A percentile compares a stretch with the other conserved stretches of the same genome.
These are phyloP conservation scores for Hystrix brachyura DNA, from an alignment of 2,113 vertebrate genomes.

Conservation along the genomic window DNA sequence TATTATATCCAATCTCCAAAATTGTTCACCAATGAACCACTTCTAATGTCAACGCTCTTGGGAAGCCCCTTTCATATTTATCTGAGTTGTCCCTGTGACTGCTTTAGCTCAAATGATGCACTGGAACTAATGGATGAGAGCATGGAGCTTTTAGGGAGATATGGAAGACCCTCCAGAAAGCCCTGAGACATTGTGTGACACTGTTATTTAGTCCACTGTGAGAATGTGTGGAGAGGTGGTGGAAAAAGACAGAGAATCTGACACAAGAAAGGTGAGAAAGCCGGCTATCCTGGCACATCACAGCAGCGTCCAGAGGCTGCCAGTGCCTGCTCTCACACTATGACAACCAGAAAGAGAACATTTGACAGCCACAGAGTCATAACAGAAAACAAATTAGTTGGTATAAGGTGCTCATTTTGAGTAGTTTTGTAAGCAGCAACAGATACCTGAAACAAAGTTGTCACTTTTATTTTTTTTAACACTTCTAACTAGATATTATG, in stretches of 20 bases:
- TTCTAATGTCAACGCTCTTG: not conserved
- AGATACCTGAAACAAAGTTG: not conserved
- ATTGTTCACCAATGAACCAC: not conserved
- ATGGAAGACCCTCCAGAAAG: not conserved
- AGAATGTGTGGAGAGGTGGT: not conserved
- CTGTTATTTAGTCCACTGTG: too few species aligned
- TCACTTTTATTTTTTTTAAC: not conserved
- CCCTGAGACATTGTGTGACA: not conserved
- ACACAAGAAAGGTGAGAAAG: not conserved
- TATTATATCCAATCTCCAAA: not conserved
- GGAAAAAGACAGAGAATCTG: not conserved
- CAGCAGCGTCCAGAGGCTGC: fast-evolving
- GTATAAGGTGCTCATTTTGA: not conserved
- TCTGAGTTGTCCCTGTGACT: not conserved
- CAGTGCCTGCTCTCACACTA: not conserved
- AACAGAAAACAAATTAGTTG: not conserved
- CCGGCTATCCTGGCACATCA: not conserved
- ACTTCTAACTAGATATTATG: not conserved
- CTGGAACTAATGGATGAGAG: not conserved
- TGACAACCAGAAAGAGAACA: not conserved
- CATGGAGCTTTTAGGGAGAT: not conserved
- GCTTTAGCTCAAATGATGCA: not conserved
- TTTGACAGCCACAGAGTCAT: not conserved
- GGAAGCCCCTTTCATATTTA: not conserved
- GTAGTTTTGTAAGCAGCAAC: not conserved